Percentiles rank a stretch among this genome's conserved stretches.
Conservation (phyloP, 2,888 invertebrate species). For the Callosobruchus maculatus region DNA sequence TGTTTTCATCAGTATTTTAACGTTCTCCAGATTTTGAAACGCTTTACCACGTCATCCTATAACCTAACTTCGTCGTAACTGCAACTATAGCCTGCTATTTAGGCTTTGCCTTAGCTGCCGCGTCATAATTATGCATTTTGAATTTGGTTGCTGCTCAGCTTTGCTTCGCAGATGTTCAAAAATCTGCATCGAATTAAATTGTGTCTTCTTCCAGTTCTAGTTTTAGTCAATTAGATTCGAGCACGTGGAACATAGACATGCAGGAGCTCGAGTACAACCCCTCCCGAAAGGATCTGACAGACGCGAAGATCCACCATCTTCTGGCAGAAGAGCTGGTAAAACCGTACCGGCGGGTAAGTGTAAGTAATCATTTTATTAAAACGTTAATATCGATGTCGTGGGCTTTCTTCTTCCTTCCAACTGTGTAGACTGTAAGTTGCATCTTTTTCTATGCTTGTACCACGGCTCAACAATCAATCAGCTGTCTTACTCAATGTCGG, state of each 20-base stretch:
- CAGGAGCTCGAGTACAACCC: constrained; percentile 91
- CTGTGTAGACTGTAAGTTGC: background rate
- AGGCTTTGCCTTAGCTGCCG: no score
- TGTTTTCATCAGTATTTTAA: no score
- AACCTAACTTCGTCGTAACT: no score
- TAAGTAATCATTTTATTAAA: background rate
- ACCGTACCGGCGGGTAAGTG: constrained; percentile 78
- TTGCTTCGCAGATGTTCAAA: constrained; percentile 7
- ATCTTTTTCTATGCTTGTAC: background rate
- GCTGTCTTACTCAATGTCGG: no score
- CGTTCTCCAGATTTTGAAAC: no score
- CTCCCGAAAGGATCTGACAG: constrained; percentile 86
- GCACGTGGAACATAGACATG: constrained; percentile 89
- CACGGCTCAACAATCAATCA: no score
- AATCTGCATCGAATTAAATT: background rate
- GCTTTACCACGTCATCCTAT: no score
- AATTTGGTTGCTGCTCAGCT: no score
- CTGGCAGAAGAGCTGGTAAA: constrained; percentile 85
- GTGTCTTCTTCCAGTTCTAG: constrained; percentile 61
- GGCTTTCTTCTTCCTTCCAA: background rate
- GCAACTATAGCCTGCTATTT: no score
- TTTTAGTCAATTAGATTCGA: constrained; percentile 79
- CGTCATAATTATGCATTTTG: no score
- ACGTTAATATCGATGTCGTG: background rate
- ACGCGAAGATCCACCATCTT: constrained; percentile 91